A percentile compares a stretch with the other conserved stretches of the same genome.
Conservation (phyloP, 2,113 vertebrate species). For the Marmota flaviventris region DNA sequence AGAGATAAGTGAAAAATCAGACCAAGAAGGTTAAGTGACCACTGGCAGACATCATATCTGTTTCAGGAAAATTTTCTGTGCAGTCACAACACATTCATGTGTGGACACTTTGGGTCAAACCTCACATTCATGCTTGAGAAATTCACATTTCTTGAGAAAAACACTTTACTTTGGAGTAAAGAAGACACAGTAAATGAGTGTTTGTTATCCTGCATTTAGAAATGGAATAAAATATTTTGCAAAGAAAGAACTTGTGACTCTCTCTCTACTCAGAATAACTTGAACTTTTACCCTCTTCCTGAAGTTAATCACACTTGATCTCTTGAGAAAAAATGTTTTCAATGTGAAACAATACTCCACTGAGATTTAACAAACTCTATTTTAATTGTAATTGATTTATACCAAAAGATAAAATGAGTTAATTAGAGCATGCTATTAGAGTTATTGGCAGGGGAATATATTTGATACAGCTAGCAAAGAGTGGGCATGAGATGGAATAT, state of each 20-base stretch:
- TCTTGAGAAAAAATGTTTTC: slow-evolving; percentile 89
- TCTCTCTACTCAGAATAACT: slow-evolving; percentile 80
- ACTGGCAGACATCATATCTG: fast-evolving
- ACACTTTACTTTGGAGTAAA: not conserved
- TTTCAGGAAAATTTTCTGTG: not conserved
- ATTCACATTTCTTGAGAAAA: not conserved
- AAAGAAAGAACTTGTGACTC: slow-evolving; percentile 44
- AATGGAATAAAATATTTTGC: slow-evolving; percentile 49
- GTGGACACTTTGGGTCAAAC: fast-evolving
- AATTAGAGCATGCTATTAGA: slow-evolving; percentile 87
- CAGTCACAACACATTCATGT: fast-evolving
- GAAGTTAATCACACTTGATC: slow-evolving; percentile 90
- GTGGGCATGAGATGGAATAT: slow-evolving; percentile 79
- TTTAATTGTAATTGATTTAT: slow-evolving; percentile 92
- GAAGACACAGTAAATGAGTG: not conserved
- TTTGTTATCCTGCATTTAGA: not conserved
- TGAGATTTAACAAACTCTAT: slow-evolving; percentile 87
- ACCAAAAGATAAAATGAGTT: slow-evolving; percentile 89
- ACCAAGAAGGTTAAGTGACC: not conserved
- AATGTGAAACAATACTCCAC: slow-evolving; percentile 85
- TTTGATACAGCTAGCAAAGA: slow-evolving; percentile 74
- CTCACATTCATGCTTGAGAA: not conserved
- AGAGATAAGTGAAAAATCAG: not conserved
- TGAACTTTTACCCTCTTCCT: slow-evolving; percentile 86
- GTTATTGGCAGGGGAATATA: slow-evolving; percentile 85